A percentile compares a stretch with the other conserved stretches of the same genome.
These are phyloP conservation scores for Drosophila incognita DNA, from an alignment of 2,888 invertebrate genomes.

Conservation along the genomic window DNA sequence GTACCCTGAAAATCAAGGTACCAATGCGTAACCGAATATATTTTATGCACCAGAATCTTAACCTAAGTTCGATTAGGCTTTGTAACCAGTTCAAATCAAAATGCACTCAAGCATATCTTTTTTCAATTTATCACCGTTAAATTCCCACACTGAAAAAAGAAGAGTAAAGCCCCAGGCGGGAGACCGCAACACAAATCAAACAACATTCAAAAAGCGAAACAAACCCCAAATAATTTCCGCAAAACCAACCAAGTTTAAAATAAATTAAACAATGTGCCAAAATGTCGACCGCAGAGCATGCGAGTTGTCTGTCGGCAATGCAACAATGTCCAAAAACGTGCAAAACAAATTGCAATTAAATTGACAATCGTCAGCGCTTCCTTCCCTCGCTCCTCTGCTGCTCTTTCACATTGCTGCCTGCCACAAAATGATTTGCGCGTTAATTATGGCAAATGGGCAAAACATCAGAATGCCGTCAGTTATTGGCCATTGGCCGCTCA, in stretches of 20 bases:
- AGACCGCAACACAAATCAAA: slow-evolving; percentile 26
- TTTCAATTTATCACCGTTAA: background rate
- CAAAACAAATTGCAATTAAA: slow-evolving; percentile 75
- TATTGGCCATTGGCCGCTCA: slow-evolving; percentile 21
- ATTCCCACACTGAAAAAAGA: background rate
- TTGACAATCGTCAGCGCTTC: slow-evolving; percentile 58
- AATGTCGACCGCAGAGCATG: slow-evolving; percentile 62
- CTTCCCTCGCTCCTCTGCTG: background rate
- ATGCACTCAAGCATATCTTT: background rate
- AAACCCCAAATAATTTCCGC: slow-evolving; percentile 55
- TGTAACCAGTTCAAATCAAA: background rate
- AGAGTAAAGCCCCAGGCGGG: background rate
- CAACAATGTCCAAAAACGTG: slow-evolving; percentile 38
- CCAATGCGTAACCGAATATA: background rate
- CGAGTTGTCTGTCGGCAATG: slow-evolving; percentile 32
- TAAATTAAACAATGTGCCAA: slow-evolving; percentile 73
- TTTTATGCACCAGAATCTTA: background rate
- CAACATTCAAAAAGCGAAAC: slow-evolving; percentile 29
- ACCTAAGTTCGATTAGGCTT: background rate
- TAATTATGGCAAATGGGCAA: slow-evolving; percentile 63
- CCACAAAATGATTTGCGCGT: slow-evolving; percentile 54
- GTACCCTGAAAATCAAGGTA: background rate
- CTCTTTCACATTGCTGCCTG: background rate
- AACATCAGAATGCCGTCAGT: slow-evolving; percentile 4
- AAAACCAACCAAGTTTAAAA: slow-evolving; percentile 66